Evolutionary conservation across 2,113 vertebrate species (phyloP).

Genomic region (Nibea albiflora): DNA sequence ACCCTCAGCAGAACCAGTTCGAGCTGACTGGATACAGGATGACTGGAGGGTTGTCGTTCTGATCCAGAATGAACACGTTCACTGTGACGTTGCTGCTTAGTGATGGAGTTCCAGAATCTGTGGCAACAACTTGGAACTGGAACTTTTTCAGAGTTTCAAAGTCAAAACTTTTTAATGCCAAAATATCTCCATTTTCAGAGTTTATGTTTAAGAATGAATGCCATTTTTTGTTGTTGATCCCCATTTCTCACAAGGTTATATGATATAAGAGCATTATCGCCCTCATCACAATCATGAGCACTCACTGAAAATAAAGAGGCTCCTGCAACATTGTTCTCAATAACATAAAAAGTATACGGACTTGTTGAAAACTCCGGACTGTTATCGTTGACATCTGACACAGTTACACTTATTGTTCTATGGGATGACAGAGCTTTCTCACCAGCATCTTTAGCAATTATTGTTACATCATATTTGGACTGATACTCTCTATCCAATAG

Average conservation of each 20-base stretch:
- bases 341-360: conserved; percentile 68
- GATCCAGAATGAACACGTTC: no score
- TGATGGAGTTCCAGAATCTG: no score
- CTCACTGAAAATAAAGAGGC: conserved; percentile 68
- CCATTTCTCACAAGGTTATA: conserved; percentile 64
- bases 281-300: conserved; percentile 70
- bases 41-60: no score
- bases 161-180: conserved; percentile 57
- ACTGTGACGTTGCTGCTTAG: no score
- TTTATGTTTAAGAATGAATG: conserved; percentile 73
- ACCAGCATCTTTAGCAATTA: conserved; percentile 75
- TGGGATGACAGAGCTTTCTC: conserved; percentile 61
- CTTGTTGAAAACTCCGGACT: conserved; percentile 67
- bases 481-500: conserved; percentile 78
- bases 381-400: conserved; percentile 83
- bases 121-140: background rate
- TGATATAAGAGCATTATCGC: conserved; percentile 75
- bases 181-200: conserved; percentile 67
- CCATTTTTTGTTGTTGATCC: conserved; percentile 11
- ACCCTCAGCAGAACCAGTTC: no score
- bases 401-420: conserved; percentile 67
- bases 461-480: conserved; percentile 72
- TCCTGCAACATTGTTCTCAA: conserved; percentile 75
- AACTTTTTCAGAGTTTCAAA: conserved; percentile 67
- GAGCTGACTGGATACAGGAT: no score